A percentile compares a stretch with the other conserved stretches of the same genome.
Evolutionary conservation across 2,888 invertebrate species (phyloP).

Genomic region (Dilophus febrilis): DNA sequence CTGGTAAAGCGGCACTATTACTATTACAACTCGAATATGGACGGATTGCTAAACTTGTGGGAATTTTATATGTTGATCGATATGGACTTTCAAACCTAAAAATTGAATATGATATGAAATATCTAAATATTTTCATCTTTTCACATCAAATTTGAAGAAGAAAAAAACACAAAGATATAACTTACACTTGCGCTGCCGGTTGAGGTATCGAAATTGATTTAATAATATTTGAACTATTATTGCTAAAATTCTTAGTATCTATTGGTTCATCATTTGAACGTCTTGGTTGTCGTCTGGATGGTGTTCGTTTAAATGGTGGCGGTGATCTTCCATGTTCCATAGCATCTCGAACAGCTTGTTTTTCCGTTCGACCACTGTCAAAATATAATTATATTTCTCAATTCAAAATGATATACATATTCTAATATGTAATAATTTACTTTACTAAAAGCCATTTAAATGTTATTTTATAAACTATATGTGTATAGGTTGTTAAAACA

Average conservation of each 20-base stretch:
- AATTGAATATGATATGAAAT: too few species aligned
- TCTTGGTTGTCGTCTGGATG: conserved; percentile 57
- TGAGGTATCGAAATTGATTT: conserved; percentile 39
- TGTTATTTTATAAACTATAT: too few species aligned
- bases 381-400: too few species aligned
- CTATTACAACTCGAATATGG: conserved; percentile 23
- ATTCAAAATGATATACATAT: too few species aligned
- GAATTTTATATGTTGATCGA: conserved; percentile 34
- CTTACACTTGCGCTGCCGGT: conserved; percentile 36
- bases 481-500: too few species aligned
- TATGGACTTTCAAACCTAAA: conserved; percentile 33
- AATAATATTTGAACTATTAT: conserved; percentile 24
- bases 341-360: conserved; percentile 30
- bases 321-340: conserved; percentile 37
- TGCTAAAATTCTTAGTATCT: conserved; percentile 33
- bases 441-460: too few species aligned
- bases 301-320: conserved; percentile 59
- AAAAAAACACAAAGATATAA: conserved; percentile 8
- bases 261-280: conserved; percentile 43
- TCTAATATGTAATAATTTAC: too few species aligned
- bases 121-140: too few species aligned
- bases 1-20: conserved; percentile 16
- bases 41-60: conserved; percentile 29
- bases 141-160: too few species aligned
- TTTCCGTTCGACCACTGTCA: conserved; percentile 45